Evolutionary conservation across 2,113 vertebrate species (phyloP).

Genomic region (Meles meles): DNA sequence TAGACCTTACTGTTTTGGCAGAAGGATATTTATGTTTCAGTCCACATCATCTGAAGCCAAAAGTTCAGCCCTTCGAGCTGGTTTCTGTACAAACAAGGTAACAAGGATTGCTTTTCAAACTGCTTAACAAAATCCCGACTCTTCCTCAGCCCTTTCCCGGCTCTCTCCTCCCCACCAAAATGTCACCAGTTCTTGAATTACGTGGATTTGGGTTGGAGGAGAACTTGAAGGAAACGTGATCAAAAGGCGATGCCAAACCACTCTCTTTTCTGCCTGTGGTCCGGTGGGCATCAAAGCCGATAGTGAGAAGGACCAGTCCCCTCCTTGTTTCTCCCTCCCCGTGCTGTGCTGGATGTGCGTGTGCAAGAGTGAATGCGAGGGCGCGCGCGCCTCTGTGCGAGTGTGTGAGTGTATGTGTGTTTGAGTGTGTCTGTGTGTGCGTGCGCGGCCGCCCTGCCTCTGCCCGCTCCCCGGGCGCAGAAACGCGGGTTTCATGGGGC

Average conservation of each 20-base stretch:
- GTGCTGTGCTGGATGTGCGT: slow-evolving; percentile 29
- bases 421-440: slow-evolving; percentile 46
- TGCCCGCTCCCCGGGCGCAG: slow-evolving; percentile 63
- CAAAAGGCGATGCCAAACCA: neutral
- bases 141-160: neutral
- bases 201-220: slow-evolving; percentile 47
- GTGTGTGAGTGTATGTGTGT: slow-evolving; percentile 38
- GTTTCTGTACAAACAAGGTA: slow-evolving; percentile 52
- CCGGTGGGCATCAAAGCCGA: neutral
- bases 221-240: slow-evolving; percentile 72
- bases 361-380: slow-evolving; percentile 66
- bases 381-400: slow-evolving; percentile 49
- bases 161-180: slow-evolving; percentile 37
- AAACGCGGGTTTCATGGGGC: slow-evolving; percentile 71
- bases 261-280: neutral
- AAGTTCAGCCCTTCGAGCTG: slow-evolving; percentile 61
- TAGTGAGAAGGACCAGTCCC: slow-evolving; percentile 2
- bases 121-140: slow-evolving; percentile 39
- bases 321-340: neutral
- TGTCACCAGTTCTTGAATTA: slow-evolving; percentile 58
- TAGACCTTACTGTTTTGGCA: neutral
- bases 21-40: slow-evolving; percentile 32
- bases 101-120: slow-evolving; percentile 63
- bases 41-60: slow-evolving; percentile 36
- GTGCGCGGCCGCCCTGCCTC: slow-evolving; percentile 67